Percentiles rank a stretch among this genome's conserved stretches.
Evolutionary conservation across 2,888 invertebrate species (phyloP).

Genomic region (Polia nebulosa): DNA sequence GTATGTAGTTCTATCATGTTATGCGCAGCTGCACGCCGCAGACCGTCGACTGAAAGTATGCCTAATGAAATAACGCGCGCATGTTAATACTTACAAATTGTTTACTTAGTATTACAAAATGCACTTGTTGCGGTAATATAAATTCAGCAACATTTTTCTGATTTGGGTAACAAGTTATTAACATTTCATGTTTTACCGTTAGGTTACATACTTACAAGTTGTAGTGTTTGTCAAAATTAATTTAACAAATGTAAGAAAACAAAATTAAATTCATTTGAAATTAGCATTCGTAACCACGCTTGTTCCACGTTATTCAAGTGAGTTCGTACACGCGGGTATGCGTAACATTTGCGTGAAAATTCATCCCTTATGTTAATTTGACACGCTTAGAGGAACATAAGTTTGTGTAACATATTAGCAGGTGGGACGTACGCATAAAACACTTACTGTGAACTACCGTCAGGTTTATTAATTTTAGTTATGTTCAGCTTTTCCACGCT

Average conservation of each 20-base stretch:
- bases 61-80: slow-evolving; percentile 62
- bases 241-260: slow-evolving; percentile 42
- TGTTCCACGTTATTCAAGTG: slow-evolving; percentile 50
- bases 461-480: slow-evolving; percentile 60
- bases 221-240: slow-evolving; percentile 42
- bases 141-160: slow-evolving; percentile 42
- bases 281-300: slow-evolving; percentile 28
- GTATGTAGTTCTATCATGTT: slow-evolving; percentile 69
- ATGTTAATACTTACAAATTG: slow-evolving; percentile 56
- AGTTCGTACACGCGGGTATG: slow-evolving; percentile 49
- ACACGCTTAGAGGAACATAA: slow-evolving; percentile 52
- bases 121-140: slow-evolving; percentile 49
- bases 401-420: slow-evolving; percentile 57
- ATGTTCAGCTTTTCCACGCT: slow-evolving; percentile 46
- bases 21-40: slow-evolving; percentile 48
- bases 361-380: slow-evolving; percentile 67
- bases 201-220: slow-evolving; percentile 17
- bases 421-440: slow-evolving; percentile 52
- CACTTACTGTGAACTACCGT: slow-evolving; percentile 47
- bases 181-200: slow-evolving; percentile 37
- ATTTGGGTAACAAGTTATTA: slow-evolving; percentile 34
- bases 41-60: slow-evolving; percentile 56
- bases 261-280: slow-evolving; percentile 50
- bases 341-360: slow-evolving; percentile 62
- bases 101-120: slow-evolving; percentile 55